phyloP scores from a whole-genome alignment of 2,797 vertebrate species.

The Chaenodraco wilsoni region DNA sequence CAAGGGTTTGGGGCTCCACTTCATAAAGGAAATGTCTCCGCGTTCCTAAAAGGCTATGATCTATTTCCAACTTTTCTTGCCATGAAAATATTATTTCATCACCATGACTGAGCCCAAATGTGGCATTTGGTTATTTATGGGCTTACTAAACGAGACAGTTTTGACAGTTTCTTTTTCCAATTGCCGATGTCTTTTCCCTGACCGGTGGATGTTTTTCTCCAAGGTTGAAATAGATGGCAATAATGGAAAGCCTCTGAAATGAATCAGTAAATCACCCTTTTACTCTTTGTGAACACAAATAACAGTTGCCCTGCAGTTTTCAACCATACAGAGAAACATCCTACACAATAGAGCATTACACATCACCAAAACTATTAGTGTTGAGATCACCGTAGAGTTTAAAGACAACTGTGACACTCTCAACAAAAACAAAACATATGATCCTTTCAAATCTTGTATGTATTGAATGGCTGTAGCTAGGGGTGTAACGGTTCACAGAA shows the following conservation, averaged over 20 bases:
- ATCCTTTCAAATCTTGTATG: slow-evolving; percentile 13
- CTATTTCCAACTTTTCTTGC: slow-evolving; percentile 13
- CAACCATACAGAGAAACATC: background rate
- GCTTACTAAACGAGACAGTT: slow-evolving; percentile 13
- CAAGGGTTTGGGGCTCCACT: background rate
- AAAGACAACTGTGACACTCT: background rate
- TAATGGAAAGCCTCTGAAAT: slow-evolving; percentile 24
- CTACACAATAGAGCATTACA: background rate
- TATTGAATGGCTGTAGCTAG: background rate
- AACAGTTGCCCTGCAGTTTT: slow-evolving; percentile 17
- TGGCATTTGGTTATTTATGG: slow-evolving; percentile 37
- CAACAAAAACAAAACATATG: slow-evolving; percentile 5
- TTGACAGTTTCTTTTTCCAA: slow-evolving; percentile 43
- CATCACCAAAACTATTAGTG: background rate
- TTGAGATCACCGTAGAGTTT: no score
- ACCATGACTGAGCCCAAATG: slow-evolving; percentile 24
- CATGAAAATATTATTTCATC: slow-evolving; percentile 28
- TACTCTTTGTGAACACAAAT: slow-evolving; percentile 3
- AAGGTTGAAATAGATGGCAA: slow-evolving; percentile 31
- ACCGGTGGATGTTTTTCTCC: slow-evolving; percentile 27
- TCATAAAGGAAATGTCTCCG: background rate
- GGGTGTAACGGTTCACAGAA: no score
- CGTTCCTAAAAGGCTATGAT: background rate
- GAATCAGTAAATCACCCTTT: slow-evolving; percentile 18
- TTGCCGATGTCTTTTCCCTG: slow-evolving; percentile 33